Evolutionary conservation across 1,140 invertebrate species (phyloP), one percentile per base, ranked within the genome.

Genomic region (Ptiloglossa arizonensis): DNA sequence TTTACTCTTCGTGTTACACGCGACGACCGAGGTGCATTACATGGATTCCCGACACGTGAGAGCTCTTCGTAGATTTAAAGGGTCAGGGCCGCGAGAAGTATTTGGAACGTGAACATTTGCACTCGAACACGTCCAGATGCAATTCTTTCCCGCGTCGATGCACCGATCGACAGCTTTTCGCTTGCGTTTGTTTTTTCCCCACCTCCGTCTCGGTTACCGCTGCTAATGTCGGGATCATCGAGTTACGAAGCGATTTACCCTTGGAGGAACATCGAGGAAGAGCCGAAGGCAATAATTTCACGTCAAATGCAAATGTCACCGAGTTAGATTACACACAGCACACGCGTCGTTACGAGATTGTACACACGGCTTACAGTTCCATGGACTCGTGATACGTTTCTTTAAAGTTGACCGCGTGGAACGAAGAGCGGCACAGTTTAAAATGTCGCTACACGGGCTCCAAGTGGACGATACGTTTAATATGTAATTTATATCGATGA

Each of bases 261-360:
- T 32, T 24, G 15, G 17, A 22, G 15, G 13, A 59, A 41, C 22
- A 22, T 48, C 41, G 13, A 35, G 15, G 15, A 19, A 48, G 46
- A 6, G 22, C 22, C 32, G 13, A n/a, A 4, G 35, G 15, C 35
- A 71, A 71, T 60, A 71, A 71, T 60, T 71, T 48, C 41, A 35
- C 57, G 69, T 71, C 69, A 60, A 60, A 46, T n/a, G 22, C 69
- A 71, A 29, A 60, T n/a, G 32, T 54, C 13, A n/a, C 32, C 6
- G n/a, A 19, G 15, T 13, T 24, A 9, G 35, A 27, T 27, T 69
- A 27, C 19, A 35, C 19, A 35, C 13, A 29, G n/a, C 22, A 46
- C 13, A 29, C 27, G 27, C 9, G 15, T 71, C 11, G 60, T 15
- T 11, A 9, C 38, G 8, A 32, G 27, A 0, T 41, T 11, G 38